Conservation (phyloP, 1,140 invertebrate genomes). For the Pseudoatta argentina region DNA sequence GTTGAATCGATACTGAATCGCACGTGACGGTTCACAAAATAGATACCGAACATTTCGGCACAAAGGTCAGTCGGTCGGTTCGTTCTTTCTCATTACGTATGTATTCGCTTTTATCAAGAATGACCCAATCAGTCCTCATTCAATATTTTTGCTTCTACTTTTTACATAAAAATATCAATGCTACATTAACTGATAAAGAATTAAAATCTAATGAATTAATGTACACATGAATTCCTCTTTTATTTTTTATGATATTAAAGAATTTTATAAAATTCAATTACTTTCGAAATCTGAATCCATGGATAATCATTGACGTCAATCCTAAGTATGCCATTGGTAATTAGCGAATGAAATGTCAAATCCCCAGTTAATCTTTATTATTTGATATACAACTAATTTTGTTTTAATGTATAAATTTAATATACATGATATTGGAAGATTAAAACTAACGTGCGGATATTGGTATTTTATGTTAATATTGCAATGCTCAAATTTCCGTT, state of each 20-base stretch:
- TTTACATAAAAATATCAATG: constrained; percentile 1
- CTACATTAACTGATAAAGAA: background rate
- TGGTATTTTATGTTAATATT: too few species aligned
- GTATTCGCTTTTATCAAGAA: background rate
- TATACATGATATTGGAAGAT: too few species aligned
- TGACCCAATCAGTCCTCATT: background rate
- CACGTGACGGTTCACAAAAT: background rate
- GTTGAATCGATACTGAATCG: constrained; percentile 66
- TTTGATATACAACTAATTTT: too few species aligned
- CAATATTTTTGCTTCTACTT: background rate
- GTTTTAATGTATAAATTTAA: too few species aligned
- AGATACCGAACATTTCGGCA: background rate
- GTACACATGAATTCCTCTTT: background rate
- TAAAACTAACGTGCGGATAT: too few species aligned
- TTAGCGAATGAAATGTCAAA: too few species aligned
- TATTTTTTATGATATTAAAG: background rate
- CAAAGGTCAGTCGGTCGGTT: background rate
- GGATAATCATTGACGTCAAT: too few species aligned
- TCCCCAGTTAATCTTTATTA: too few species aligned
- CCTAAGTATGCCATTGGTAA: too few species aligned
- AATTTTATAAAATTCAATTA: background rate
- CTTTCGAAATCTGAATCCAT: too few species aligned
- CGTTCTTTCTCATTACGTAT: constrained; percentile 1
- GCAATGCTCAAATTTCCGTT: too few species aligned
- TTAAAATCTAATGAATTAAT: background rate